A percentile compares a stretch with the other conserved stretches of the same genome.
Evolutionary conservation across 2,113 vertebrate species (phyloP).

Genomic region (Ciconia boyciana): DNA sequence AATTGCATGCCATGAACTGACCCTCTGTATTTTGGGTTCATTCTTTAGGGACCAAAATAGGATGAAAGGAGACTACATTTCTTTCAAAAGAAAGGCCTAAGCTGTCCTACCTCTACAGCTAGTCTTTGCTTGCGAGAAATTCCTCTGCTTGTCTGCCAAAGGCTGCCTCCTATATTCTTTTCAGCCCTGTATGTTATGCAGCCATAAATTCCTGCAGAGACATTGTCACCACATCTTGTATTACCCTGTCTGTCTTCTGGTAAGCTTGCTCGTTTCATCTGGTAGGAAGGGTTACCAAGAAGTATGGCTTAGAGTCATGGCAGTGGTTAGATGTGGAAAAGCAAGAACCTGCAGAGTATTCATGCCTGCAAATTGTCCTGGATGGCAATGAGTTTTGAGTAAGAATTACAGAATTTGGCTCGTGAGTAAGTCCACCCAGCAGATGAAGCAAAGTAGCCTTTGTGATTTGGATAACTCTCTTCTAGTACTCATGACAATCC

Average conservation of each 20-base stretch:
- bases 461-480: not conserved
- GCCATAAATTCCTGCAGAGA: not conserved
- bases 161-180: not conserved
- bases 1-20: not conserved
- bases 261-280: not conserved
- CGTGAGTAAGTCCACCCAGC: not conserved
- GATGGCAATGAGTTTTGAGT: not conserved
- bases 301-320: accelerated
- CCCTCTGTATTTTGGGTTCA: not conserved
- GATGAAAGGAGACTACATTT: not conserved
- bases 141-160: not conserved
- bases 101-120: not conserved
- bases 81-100: not conserved
- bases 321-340: not conserved
- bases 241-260: not conserved
- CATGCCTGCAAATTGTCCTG: not conserved
- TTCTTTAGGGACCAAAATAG: not conserved
- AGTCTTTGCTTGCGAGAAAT: not conserved
- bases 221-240: not conserved
- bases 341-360: not conserved
- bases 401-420: not conserved
- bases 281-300: not conserved
- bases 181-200: not conserved
- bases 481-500: not conserved
- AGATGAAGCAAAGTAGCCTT: not conserved